A percentile compares a stretch with the other conserved stretches of the same genome.
phyloP scores from a whole-genome alignment of 2,888 invertebrate species.

The Leptopilina myrica region DNA sequence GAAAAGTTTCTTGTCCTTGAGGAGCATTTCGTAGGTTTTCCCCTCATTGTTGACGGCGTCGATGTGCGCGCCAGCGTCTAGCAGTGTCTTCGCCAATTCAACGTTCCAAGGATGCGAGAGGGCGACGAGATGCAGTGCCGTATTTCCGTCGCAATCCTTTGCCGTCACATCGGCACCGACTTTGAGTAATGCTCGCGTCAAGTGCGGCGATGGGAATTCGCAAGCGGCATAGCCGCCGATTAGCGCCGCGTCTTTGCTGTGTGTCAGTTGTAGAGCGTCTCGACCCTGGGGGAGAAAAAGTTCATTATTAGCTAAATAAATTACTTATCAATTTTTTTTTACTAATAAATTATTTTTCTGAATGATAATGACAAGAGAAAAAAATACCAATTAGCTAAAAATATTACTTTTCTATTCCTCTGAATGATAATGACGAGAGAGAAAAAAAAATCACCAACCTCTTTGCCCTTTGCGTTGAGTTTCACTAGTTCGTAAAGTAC shows the following conservation, averaged over 20 bases:
- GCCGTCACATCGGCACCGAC: conserved; percentile 91
- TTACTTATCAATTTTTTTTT: no score
- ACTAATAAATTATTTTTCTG: no score
- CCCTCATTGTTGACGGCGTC: conserved; percentile 88
- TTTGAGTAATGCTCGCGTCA: conserved; percentile 86
- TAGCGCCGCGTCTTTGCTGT: conserved; percentile 86
- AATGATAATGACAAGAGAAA: not conserved
- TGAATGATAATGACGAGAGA: not conserved
- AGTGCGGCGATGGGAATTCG: conserved; percentile 83
- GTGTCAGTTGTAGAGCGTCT: conserved; percentile 89
- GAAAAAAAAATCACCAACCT: conserved; percentile 56
- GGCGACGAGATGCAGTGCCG: conserved; percentile 91
- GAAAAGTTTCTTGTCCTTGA: conserved; percentile 81
- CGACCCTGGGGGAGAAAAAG: conserved; percentile 77
- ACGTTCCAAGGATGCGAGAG: conserved; percentile 82
- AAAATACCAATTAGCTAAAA: not conserved
- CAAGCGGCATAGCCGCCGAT: conserved; percentile 84
- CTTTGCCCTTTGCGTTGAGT: conserved; percentile 81
- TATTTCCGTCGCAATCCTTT: conserved; percentile 89
- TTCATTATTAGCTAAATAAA: not conserved
- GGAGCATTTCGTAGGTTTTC: conserved; percentile 85
- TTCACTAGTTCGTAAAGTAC: conserved; percentile 88
- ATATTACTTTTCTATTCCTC: no score
- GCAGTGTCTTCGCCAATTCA: conserved; percentile 83
- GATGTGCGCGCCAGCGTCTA: conserved; percentile 90